Base-by-base conservation (phyloP, 92 coral and sea anemone species). In the Epizoanthus ramosus region DNA sequence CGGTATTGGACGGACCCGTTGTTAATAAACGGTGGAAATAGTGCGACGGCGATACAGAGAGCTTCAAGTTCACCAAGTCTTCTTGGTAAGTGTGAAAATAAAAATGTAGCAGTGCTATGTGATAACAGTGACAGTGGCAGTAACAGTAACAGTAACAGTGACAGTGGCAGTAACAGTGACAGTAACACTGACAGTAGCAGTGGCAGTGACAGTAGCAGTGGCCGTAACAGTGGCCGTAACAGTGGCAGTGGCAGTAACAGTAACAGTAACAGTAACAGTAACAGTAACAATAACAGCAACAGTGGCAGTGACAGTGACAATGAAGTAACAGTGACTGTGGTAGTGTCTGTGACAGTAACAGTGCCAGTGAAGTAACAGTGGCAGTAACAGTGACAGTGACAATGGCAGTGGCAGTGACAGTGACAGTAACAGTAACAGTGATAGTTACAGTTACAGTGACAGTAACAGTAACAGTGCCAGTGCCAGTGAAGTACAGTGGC, bases 51-150 rank as follows among this genome's bases (percentile, higher is more conserved):
- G 50, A 53, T 93, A 71, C 88, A 91, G 17, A 89, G 94, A 52
- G 87, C 98, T 6, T 89, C 92, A 3, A 93, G 98, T 75, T 89
- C 98, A 8, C 98, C 95, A 53, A 86, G 95, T 66, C 56, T 91
- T 50, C 75, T 93, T 54, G 98, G 98, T 93, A 73, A 63, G 92
- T 88, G 5, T 24, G 43, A 13, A n/a, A 3, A 0, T 50, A 6
- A n/a, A 1, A 22, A 18, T 3, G 2, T 31, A 3, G 16, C 4
- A 22, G 15, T 25, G 68, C 15, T 2, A 52, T 12, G 14, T 67
- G 35, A 41, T 74, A 86, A 73, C 22, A 84, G 77, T 1, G 73
- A 85, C 23, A 76, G 83, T 15, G 83, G 50, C 54, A 72, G 68
- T 25, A 24, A 52, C 5, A 59, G 35, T 60, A n/a, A 52, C 21